A percentile compares a stretch with the other conserved stretches of the same genome.
phyloP scores from a whole-genome alignment of 2,113 vertebrate genomes.

The Nematolebias whitei region DNA sequence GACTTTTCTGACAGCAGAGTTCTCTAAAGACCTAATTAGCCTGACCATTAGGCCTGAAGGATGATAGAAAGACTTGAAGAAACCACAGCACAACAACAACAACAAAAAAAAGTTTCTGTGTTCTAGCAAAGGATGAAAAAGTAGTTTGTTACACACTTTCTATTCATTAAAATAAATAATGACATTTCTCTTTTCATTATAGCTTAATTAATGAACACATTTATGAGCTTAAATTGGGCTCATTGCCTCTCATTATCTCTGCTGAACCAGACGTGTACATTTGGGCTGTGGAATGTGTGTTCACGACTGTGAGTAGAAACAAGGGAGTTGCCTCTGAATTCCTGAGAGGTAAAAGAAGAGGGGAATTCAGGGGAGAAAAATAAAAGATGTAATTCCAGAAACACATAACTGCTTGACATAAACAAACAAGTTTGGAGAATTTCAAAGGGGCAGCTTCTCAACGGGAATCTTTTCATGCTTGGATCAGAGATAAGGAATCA shows the following conservation, averaged over 20 bases:
- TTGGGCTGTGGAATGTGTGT: slow-evolving; percentile 5
- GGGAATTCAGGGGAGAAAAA: slow-evolving; percentile 57
- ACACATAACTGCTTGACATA: slow-evolving; percentile 71
- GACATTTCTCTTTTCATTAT: neutral
- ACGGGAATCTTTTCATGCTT: slow-evolving; percentile 51
- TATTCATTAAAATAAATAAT: slow-evolving; percentile 2
- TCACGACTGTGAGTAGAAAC: slow-evolving; percentile 2
- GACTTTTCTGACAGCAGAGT: slow-evolving; percentile 54
- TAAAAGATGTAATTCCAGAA: slow-evolving; percentile 74
- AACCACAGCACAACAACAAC: slow-evolving; percentile 19
- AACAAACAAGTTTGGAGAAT: slow-evolving; percentile 71
- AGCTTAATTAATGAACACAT: slow-evolving; percentile 19
- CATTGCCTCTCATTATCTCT: slow-evolving; percentile 25
- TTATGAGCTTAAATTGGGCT: slow-evolving; percentile 13
- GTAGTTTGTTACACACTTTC: neutral
- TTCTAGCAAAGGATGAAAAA: neutral
- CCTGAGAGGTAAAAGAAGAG: slow-evolving; percentile 40
- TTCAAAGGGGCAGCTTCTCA: slow-evolving; percentile 68
- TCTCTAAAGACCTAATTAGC: slow-evolving; percentile 69
- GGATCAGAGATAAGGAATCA: slow-evolving; percentile 70
- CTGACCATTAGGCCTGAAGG: slow-evolving; percentile 50
- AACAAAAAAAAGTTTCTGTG: slow-evolving; percentile 17
- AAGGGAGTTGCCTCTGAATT: slow-evolving; percentile 35
- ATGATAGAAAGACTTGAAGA: slow-evolving; percentile 30
- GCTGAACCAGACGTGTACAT: neutral